Evolutionary conservation across 2,888 invertebrate genomes (phyloP), one percentile per base, ranked within the genome.

Genomic region (Parelbella ahira): DNA sequence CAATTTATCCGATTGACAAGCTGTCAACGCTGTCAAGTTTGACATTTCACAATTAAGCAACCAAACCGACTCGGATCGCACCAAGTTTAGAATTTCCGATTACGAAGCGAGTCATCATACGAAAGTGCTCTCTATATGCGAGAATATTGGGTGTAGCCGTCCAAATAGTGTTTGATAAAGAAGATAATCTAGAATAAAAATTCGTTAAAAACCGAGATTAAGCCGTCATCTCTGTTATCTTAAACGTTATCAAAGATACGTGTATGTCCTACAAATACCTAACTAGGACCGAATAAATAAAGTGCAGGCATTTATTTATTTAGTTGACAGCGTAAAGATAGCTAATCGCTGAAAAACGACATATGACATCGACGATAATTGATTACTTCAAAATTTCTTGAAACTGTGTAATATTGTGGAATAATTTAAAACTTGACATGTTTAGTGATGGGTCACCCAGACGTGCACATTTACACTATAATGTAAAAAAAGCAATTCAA

Each of bases 1-100:
- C 86, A 83, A 83, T 86, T 80, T 82, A 80, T 80, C 70, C 74
- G 56, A 68, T 55, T 81, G 86, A 86, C 86, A 86, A 73, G 62
- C 63, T 84, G 81, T 82, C 82, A 74, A 56, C 63, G 71, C 63
- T 79, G 83, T 86, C 86, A 82, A 66, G 66, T 58, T 58, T 74
- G 81, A 78, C 81, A 79, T 76, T 77, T 78, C 76, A 86, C 86
- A 86, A 87, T 86, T 87, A 87, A 84, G 77, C 75, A 84, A 83
- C 80, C 72, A n/a, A 75, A 73, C 72, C 64, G 63, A 74, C 61
- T 63, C 64, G 59, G 75, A 68, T 67, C 77, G 68, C 65, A 59
- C 63, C 67, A 73, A 73, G 72, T 59, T 68, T 62, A 66, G 53
- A 64, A 61, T 60, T 57, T 63, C 59, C 51, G 48, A 56, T 53